Percentiles rank a stretch among this genome's conserved stretches.
Evolutionary conservation across 53 echinoderm and acorn worm species (phyloP).

Genomic region (Actinopyga echinites): DNA sequence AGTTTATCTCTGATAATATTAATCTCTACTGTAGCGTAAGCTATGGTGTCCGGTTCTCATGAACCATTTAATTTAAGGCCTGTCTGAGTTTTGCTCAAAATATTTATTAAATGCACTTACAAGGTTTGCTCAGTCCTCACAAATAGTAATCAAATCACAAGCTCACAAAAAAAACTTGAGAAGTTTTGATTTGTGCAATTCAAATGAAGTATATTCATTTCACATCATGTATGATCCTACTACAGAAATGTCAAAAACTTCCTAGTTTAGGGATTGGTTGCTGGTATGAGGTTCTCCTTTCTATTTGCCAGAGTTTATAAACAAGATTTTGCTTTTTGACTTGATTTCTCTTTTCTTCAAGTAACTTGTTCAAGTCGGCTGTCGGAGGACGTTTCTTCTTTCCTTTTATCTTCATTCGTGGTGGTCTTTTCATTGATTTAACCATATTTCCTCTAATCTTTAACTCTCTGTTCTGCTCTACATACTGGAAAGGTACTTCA

Average conservation of each 20-base stretch:
- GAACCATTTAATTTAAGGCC: no score
- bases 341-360: constrained; percentile 29
- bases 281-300: not conserved
- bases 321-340: constrained; percentile 18
- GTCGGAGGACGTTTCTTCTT: constrained; percentile 31
- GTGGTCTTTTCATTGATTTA: constrained; percentile 62
- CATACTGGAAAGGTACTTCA: constrained; percentile 70
- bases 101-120: no score
- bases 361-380: not conserved
- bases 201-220: no score
- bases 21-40: no score
- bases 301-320: constrained; percentile 27
- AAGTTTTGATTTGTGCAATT: no score
- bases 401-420: constrained; percentile 41
- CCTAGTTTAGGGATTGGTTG: constrained; percentile 19
- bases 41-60: no score
- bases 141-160: no score
- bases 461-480: constrained; percentile 55
- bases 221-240: no score
- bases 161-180: no score
- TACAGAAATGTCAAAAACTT: not conserved
- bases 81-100: no score
- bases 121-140: no score
- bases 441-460: constrained; percentile 55
- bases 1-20: no score